phyloP scores from a whole-genome alignment of 1,140 invertebrate genomes.

The Chelonus insularis region DNA sequence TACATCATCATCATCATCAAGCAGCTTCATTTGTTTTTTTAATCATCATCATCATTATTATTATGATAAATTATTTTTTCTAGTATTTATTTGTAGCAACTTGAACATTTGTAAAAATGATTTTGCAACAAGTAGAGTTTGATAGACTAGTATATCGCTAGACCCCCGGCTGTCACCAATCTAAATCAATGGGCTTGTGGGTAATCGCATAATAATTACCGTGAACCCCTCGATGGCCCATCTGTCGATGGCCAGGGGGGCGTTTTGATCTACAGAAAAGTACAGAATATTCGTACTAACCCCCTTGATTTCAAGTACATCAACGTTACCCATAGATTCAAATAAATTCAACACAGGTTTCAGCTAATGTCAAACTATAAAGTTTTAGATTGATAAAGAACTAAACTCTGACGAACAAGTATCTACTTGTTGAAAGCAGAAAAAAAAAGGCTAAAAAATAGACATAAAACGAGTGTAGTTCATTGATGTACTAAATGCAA shows the following conservation, averaged over 20 bases:
- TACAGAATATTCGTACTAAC: conserved; percentile 4
- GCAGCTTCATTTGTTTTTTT: not conserved
- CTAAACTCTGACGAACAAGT: too few species aligned
- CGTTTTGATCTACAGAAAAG: conserved; percentile 26
- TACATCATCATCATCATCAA: conserved; percentile 32
- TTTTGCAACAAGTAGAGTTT: conserved; percentile 13
- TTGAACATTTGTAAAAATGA: too few species aligned
- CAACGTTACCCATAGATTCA: not conserved
- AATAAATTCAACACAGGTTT: not conserved
- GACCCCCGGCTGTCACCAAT: conserved; percentile 50
- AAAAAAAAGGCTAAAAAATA: too few species aligned
- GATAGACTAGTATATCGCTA: conserved; percentile 17
- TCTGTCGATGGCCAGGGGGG: conserved; percentile 51
- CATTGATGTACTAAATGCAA: too few species aligned
- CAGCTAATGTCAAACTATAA: too few species aligned
- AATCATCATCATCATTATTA: too few species aligned
- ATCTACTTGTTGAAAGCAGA: too few species aligned
- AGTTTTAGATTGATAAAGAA: too few species aligned
- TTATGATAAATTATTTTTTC: not conserved
- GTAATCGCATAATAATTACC: conserved; percentile 62
- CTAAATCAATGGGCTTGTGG: conserved; percentile 61
- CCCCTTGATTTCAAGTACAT: conserved; percentile 10
- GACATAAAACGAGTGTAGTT: too few species aligned
- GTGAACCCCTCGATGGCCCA: conserved; percentile 49
- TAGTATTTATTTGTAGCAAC: too few species aligned